Evolutionary conservation across 2,888 invertebrate genomes (phyloP).

Genomic region (Amblyjoppa proteus): DNA sequence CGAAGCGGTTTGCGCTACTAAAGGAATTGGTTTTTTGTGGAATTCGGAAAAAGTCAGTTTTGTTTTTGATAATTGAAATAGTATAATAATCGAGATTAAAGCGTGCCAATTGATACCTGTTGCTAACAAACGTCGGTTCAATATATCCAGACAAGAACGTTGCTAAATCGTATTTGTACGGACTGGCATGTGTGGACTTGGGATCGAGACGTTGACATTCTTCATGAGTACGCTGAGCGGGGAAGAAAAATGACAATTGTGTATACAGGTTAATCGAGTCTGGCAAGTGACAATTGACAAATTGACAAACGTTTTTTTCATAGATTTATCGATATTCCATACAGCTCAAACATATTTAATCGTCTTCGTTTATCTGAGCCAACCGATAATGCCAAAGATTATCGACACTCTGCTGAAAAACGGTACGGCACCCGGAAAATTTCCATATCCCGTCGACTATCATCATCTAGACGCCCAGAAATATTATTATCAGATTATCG

Average conservation of each 20-base stretch:
- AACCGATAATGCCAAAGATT: not conserved
- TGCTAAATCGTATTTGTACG: not conserved
- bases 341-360: not conserved
- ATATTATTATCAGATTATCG: not conserved
- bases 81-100: too few relatives aligned
- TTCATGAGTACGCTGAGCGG: not conserved
- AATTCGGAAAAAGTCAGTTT: too few relatives aligned
- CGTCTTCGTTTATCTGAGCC: not conserved
- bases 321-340: not conserved
- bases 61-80: too few relatives aligned
- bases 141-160: too few relatives aligned
- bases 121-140: too few relatives aligned
- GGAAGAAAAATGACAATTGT: not conserved
- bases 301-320: not conserved
- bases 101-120: too few relatives aligned
- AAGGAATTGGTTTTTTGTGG: too few relatives aligned
- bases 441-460: slow-evolving; percentile 31
- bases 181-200: not conserved
- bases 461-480: slow-evolving; percentile 8
- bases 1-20: too few relatives aligned
- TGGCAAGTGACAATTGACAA: not conserved
- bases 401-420: too few relatives aligned
- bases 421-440: slow-evolving; percentile 15
- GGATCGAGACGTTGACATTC: not conserved
- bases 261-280: not conserved